Evolutionary conservation across 1,140 invertebrate genomes (phyloP).

Genomic region (Bathynomus jamesi): DNA sequence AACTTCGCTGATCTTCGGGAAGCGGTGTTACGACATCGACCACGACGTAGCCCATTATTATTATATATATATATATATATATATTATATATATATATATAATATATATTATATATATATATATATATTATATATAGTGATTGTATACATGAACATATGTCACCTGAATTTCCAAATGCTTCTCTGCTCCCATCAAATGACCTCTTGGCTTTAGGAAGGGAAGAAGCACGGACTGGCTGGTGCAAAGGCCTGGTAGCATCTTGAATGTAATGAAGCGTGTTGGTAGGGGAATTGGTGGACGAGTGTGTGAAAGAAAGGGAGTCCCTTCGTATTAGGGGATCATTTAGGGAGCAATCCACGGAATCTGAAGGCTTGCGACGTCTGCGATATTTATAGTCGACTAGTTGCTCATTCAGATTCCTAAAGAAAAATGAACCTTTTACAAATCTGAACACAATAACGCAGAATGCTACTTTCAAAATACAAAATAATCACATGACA

Average conservation of each 20-base stretch:
- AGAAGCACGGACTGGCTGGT: constrained; percentile 17
- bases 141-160: too few relatives aligned
- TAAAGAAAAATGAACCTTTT: neutral
- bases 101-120: too few relatives aligned
- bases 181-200: neutral
- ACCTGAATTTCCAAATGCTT: neutral
- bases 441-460: neutral
- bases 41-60: too few relatives aligned
- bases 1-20: too few relatives aligned
- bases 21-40: too few relatives aligned
- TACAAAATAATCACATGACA: neutral
- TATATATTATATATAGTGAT: too few relatives aligned
- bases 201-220: constrained; percentile 22
- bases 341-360: neutral
- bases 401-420: constrained; percentile 29
- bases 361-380: neutral
- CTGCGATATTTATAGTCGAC: constrained; percentile 29
- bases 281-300: neutral
- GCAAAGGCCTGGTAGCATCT: neutral
- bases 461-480: neutral
- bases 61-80: too few relatives aligned
- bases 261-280: neutral
- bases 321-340: neutral
- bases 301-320: neutral
- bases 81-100: too few relatives aligned